A percentile compares a stretch with the other conserved stretches of the same genome.
These are phyloP conservation scores for Ceraclea dissimilis DNA, from an alignment of 2,888 invertebrate genomes.

Conservation along the genomic window DNA sequence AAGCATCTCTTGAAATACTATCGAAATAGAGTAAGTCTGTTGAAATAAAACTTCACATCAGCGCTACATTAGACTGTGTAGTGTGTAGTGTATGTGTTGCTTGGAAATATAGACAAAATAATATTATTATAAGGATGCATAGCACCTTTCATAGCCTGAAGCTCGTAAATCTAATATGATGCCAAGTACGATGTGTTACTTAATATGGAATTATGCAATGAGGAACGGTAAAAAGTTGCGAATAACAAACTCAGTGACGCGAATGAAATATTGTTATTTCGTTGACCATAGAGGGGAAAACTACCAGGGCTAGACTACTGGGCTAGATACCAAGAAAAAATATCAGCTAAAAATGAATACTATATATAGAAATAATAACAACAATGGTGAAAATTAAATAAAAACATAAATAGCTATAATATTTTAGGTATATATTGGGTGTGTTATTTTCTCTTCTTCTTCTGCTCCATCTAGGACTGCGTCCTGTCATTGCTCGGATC, in stretches of 20 bases:
- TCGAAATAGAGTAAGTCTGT: not conserved
- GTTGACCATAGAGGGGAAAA: too few relatives aligned
- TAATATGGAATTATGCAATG: slow-evolving; percentile 27
- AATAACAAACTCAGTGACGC: slow-evolving; percentile 2
- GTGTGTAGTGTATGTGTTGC: not conserved
- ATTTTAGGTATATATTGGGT: too few relatives aligned
- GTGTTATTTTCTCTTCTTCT: too few relatives aligned
- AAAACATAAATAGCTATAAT: too few relatives aligned
- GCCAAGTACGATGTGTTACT: slow-evolving; percentile 20
- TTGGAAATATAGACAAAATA: not conserved
- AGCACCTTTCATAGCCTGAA: not conserved
- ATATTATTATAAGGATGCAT: not conserved
- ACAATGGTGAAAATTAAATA: too few relatives aligned
- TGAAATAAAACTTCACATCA: not conserved
- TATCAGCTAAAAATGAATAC: too few relatives aligned
- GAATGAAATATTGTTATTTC: not conserved
- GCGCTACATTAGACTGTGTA: not conserved
- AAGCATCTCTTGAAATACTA: not conserved
- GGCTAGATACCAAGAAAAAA: too few relatives aligned
- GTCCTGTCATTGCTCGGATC: too few relatives aligned
- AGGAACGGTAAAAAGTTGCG: slow-evolving; percentile 10
- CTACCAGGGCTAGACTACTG: too few relatives aligned
- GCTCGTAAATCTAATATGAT: slow-evolving; percentile 22
- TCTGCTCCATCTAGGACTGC: too few relatives aligned
- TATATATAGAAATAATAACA: too few relatives aligned